Base-by-base conservation (phyloP, 2,888 invertebrate species). In the Drosophila mercatorum region DNA sequence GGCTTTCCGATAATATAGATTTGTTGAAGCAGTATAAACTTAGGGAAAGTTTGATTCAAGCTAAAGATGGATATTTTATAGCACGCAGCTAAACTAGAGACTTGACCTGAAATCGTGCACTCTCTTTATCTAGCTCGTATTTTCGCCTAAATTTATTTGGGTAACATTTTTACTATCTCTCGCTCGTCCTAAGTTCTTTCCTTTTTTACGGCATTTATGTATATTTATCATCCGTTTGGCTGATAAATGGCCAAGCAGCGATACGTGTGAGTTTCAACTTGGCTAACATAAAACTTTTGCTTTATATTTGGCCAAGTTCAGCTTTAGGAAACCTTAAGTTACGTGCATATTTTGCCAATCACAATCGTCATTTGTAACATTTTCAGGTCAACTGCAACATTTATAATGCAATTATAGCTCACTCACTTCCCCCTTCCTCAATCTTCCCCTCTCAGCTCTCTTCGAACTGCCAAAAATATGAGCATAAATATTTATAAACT, bases 401-500 rank as follows among this genome's bases (percentile, higher is more conserved):
- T 36, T 52, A 60, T 72, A 72, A 63, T 75, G 75, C 62, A 75
- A 28, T 22, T 17, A 7, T 1, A 17, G 0, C 2, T 12, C 47
- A 2, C 28, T 7, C 46, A 7, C 2, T 1, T 22, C 12, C 22
- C 1, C 12, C 22, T 22, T 22, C 2, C 11, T 0, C 3, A 4
- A 38, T 6, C 10, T 1, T 1, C 49, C 1, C 7, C 5, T 10
- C 8, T 43, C 56, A 36, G 31, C n/a, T 26, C 10, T 10, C 14
- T 28, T 5, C 17, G 6, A 43, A 22, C 1, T 68, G 43, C n/a
- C 52, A 34, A 58, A 53, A 55, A 64, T 57, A 51, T 26, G 12
- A 28, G 57, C 72, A 83, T 83, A 79, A 83, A 83, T 83, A 86
- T 86, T 86, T 81, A 83, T 83, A 83, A 83, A 68, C 69, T 76